Conservation (phyloP, 2,113 vertebrate genomes). For the Neotragus pygmaeus region DNA sequence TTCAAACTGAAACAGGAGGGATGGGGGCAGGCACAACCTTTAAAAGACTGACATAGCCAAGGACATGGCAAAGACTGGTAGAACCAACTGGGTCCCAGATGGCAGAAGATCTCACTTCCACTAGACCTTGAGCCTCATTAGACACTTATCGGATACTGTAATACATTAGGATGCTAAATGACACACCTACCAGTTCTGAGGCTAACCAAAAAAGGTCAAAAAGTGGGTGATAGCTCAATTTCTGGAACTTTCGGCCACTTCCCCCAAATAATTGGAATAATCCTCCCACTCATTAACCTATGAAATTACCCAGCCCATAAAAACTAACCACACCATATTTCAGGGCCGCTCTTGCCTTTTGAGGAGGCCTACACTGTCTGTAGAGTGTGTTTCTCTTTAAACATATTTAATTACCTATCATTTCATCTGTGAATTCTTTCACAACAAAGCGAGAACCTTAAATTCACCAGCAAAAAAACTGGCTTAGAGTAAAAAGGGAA, state of each 20-base stretch:
- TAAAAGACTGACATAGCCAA: neutral
- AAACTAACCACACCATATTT: neutral
- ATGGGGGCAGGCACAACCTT: neutral
- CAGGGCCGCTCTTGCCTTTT: neutral
- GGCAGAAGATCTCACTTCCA: neutral
- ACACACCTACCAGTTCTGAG: neutral
- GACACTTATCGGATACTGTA: neutral
- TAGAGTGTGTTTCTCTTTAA: neutral
- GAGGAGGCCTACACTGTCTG: neutral
- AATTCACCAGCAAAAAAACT: neutral
- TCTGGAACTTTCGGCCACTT: neutral
- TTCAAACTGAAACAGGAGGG: neutral
- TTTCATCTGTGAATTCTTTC: neutral
- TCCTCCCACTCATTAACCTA: neutral
- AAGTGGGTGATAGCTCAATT: neutral
- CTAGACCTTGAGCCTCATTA: neutral
- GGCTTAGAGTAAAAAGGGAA: neutral
- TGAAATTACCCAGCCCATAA: neutral
- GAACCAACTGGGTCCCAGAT: neutral
- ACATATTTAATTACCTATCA: neutral
- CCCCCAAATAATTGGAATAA: neutral
- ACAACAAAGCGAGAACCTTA: neutral
- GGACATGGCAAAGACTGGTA: neutral
- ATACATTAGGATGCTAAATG: neutral
- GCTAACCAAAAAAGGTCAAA: neutral